Evolutionary conservation across 2,888 invertebrate genomes (phyloP), one percentile per base, ranked within the genome.

Genomic region (Chaitophorus viminalis): DNA sequence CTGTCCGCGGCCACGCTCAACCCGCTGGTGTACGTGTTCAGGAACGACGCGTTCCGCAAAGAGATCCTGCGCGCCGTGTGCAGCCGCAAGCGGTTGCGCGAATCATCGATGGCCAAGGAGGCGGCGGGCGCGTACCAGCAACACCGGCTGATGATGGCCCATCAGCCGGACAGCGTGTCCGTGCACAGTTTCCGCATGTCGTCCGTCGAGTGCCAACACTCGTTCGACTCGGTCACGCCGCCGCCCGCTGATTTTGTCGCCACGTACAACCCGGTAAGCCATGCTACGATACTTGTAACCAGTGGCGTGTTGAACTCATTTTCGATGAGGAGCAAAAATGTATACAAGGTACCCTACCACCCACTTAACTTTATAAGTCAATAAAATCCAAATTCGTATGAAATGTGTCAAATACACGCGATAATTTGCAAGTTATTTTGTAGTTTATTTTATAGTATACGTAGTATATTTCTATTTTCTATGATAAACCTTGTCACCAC

Each of bases 21-120:
- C 89, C 93, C 93, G 4, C 91, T 93, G 89, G 92, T 93, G 68
- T 93, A 93, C 90, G 93, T 93, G 65, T 93, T 93, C 90, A 91
- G 93, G 17, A 92, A 92, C 89, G 91, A 91, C 88, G 88, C 70
- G 84, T 83, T 88, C 83, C 83, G 84, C 46, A 85, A 85, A 46
- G 65, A 91, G 90, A 86, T 89, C 9, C 89, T 89, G 18, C 88
- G 88, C 31, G 90, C 91, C 33, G 88, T 91, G 29, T 90, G 90
- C 81, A 90, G 90, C 90, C 91, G 91, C 6, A 75, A 81, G 90
- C 89, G 90, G 25, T 9, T 60, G 33, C 77, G 78, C 3, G 89
- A 84, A 8, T 89, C 90, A 1, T 88, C 86, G 25, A n/a, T 72
- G 33, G 29, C 87, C 89, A 33, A 81, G 60, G 89, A 89, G 46